Conservation (phyloP, 2,113 vertebrate genomes). For the Perca flavescens region DNA sequence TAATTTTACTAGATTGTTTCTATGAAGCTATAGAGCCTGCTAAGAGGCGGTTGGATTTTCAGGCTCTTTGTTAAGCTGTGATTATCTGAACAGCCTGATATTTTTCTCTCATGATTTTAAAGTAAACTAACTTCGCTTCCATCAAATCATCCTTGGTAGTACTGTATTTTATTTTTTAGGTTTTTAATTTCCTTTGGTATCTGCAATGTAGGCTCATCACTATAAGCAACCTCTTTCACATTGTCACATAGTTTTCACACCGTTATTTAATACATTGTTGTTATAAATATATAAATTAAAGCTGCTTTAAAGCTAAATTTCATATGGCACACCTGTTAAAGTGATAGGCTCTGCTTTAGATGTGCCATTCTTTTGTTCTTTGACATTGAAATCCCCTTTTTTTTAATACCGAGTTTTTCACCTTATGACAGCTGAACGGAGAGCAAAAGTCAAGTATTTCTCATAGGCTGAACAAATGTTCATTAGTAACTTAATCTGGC, state of each 20-base stretch:
- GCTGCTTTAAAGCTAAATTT: neutral
- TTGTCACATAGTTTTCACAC: neutral
- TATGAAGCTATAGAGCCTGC: neutral
- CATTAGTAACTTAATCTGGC: constrained; percentile 7
- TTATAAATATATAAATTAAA: neutral
- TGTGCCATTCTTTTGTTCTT: neutral
- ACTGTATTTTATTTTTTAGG: too few relatives aligned
- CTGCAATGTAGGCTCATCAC: neutral
- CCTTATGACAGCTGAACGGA: neutral
- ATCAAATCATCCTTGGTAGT: neutral
- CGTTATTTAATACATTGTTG: neutral
- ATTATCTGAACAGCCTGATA: constrained; percentile 13
- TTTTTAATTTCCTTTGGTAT: neutral
- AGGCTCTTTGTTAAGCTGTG: constrained; percentile 6
- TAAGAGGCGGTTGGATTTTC: constrained; percentile 16
- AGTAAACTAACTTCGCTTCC: neutral
- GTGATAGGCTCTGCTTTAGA: neutral
- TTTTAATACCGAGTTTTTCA: neutral
- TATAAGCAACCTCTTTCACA: neutral
- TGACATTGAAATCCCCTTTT: neutral
- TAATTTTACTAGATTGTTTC: constrained; percentile 1
- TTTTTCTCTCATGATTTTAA: constrained; percentile 3
- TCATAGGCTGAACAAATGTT: constrained; percentile 32
- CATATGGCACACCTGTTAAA: neutral
- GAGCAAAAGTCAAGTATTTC: constrained; percentile 13